Conservation (phyloP, 1,140 invertebrate species). For the Cardiocondyla obscurior region DNA sequence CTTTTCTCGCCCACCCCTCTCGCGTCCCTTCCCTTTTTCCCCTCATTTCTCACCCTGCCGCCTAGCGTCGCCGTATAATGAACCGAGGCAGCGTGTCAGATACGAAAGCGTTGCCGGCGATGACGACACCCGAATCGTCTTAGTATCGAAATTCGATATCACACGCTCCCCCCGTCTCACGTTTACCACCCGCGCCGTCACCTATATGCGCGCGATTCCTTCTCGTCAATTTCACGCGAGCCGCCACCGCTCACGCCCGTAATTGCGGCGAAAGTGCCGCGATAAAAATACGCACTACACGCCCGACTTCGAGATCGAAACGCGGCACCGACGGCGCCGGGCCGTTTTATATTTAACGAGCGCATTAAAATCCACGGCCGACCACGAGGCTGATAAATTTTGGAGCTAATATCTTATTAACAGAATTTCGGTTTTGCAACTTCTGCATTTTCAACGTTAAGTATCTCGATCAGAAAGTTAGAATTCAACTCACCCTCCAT, state of each 20-base stretch:
- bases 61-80: conserved; percentile 58
- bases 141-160: conserved; percentile 67
- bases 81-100: conserved; percentile 65
- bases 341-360: not conserved
- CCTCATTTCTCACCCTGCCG: conserved; percentile 25
- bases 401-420: not conserved
- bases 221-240: conserved; percentile 34
- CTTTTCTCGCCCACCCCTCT: not conserved
- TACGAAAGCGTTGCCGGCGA: conserved; percentile 59
- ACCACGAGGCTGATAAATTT: not conserved
- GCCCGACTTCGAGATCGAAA: not conserved
- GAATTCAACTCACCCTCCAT: not conserved
- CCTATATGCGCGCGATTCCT: conserved; percentile 35
- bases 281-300: conserved; percentile 19
- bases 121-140: conserved; percentile 58
- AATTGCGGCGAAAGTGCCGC: conserved; percentile 11
- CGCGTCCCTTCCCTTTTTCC: conserved; percentile 27
- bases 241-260: not conserved
- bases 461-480: not conserved
- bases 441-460: not conserved
- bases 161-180: conserved; percentile 9
- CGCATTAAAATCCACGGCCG: not conserved
- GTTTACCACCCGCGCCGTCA: conserved; percentile 24
- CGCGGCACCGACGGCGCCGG: not conserved
- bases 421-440: not conserved